These are phyloP conservation scores for Otocyon megalotis DNA, from an alignment of 2,113 vertebrate species.

Conservation along the genomic window DNA sequence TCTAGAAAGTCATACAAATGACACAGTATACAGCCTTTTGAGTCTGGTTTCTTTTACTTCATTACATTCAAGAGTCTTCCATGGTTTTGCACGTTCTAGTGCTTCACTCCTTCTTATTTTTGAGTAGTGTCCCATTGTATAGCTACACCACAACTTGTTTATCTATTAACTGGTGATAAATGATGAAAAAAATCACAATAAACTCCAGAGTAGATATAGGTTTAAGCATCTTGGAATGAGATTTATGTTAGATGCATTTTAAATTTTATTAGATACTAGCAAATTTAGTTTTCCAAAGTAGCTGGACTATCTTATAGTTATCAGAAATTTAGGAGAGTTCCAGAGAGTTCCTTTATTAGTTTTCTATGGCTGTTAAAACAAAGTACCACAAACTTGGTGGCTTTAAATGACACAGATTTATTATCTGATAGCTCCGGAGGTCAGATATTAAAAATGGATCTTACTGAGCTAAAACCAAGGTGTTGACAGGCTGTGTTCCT, in stretches of 20 bases:
- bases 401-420: neutral
- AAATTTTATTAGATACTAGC: neutral
- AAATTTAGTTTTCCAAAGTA: neutral
- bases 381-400: neutral
- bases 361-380: neutral
- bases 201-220: neutral
- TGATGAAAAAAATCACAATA: neutral
- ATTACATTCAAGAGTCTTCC: neutral
- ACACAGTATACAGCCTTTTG: too few relatives aligned
- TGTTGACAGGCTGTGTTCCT: neutral
- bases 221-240: neutral
- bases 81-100: neutral
- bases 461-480: neutral
- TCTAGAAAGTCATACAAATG: too few relatives aligned
- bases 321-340: neutral
- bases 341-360: neutral
- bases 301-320: neutral
- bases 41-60: neutral
- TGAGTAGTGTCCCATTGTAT: neutral
- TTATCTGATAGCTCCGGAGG: neutral
- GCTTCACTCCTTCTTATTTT: neutral
- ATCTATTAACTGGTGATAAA: neutral
- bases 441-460: neutral
- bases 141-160: neutral
- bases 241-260: neutral